Base-by-base conservation (phyloP, 2,113 vertebrate species). In the Podilymbus podiceps region DNA sequence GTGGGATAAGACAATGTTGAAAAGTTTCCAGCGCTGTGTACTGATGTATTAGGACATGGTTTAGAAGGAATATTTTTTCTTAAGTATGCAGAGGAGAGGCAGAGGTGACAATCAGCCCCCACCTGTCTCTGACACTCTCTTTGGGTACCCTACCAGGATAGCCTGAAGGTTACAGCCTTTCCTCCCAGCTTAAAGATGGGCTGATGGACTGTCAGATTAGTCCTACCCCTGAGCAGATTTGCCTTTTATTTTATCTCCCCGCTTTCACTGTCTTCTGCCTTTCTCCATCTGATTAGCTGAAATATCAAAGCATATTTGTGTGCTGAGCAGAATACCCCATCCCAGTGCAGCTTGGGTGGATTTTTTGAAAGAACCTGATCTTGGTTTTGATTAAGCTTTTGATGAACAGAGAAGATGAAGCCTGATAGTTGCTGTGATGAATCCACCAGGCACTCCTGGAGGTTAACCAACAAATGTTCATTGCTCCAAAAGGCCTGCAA, bases 401-500 rank as follows among this genome's bases (percentile, higher is more conserved):
- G 68, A 44, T 52, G 44, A 68, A 68, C 6, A 8, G 66, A 60
- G 64, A 71, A 84, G 68, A 58, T 0, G 2, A 85, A 91, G 31
- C 22, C 46, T 16, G 22, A 18, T 19, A 56, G 28, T 64, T 38
- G 2, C 2, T 47, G 66, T 11, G 64, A 12, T 4, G 7, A 56
- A 14, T 47, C 35, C 20, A 88, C 25, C 52, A 52, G 33, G 3
- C 49, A 20, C 15, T 67, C 42, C 52, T 35, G 28, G 23, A 79
- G 13, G 22, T 64, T 63, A 64, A 83, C 9, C 1, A 3, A 9
- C 0, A 0, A n/a, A 4, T 47, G 24, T 22, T 72, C 10, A 31
- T 15, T 55, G n/a, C 22, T 50, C 42, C 14, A 19, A 75, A 85
- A 88, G 69, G 11, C 12, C 31, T 72, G 22, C 49, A 64, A 64